Evolutionary conservation across 2,797 vertebrate species (phyloP).

Genomic region (Mallotus villosus): DNA sequence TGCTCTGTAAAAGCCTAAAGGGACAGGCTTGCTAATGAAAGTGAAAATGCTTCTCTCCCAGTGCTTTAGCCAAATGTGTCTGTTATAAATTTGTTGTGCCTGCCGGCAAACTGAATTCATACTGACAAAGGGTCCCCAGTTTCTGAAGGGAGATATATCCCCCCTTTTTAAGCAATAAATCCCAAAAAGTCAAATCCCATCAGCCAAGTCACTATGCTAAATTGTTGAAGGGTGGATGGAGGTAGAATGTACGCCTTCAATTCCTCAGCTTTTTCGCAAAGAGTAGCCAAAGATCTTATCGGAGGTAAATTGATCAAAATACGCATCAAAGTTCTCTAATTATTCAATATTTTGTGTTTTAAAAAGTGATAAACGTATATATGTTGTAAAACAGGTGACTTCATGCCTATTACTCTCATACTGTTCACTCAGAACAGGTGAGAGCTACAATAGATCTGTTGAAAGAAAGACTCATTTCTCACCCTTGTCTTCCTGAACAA

Average conservation of each 20-base stretch:
- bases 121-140: constrained; percentile 53
- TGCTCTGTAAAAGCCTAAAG: constrained; percentile 58
- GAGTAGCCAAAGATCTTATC: constrained; percentile 1
- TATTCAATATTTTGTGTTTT: too few relatives aligned
- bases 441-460: not conserved
- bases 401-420: not conserved
- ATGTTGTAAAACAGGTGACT: too few relatives aligned
- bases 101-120: constrained; percentile 55
- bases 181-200: constrained; percentile 32
- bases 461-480: constrained; percentile 2
- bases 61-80: constrained; percentile 55
- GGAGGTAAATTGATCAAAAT: too few relatives aligned
- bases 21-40: constrained; percentile 66
- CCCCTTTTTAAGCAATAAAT: constrained; percentile 37
- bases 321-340: too few relatives aligned
- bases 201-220: constrained; percentile 14
- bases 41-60: constrained; percentile 57
- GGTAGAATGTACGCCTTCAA: not conserved
- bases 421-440: not conserved
- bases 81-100: constrained; percentile 57
- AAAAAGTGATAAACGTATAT: too few relatives aligned
- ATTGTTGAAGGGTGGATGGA: constrained; percentile 5
- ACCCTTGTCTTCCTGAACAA: constrained; percentile 38
- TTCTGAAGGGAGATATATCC: constrained; percentile 45
- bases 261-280: too few relatives aligned